Evolutionary conservation across 2,888 invertebrate species (phyloP).

Genomic region (Xanthia togata): DNA sequence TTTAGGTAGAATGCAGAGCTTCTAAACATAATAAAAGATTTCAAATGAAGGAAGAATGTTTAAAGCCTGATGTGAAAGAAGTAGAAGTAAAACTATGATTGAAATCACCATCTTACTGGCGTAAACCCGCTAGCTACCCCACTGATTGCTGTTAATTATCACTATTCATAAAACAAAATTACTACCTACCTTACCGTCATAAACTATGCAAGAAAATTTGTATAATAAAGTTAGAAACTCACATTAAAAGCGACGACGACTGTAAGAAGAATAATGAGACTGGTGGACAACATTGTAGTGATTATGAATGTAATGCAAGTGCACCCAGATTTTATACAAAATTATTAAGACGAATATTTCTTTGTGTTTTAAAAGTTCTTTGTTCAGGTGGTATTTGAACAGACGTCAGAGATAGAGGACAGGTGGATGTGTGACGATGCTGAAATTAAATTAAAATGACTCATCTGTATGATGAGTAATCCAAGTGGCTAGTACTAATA

Average conservation of each 20-base stretch:
- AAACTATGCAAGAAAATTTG: conserved; percentile 38
- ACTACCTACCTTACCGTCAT: neutral
- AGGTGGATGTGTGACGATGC: conserved; percentile 41
- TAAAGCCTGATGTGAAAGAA: neutral
- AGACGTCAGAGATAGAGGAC: conserved; percentile 48
- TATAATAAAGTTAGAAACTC: conserved; percentile 58
- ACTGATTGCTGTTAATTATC: conserved; percentile 23
- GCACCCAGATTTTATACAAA: conserved; percentile 62
- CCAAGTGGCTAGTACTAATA: neutral
- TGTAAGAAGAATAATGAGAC: conserved; percentile 63
- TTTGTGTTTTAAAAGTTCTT: conserved; percentile 54
- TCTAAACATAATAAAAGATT: neutral
- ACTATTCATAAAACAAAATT: conserved; percentile 34
- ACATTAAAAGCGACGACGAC: conserved; percentile 65
- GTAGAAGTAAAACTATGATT: neutral
- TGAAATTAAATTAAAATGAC: conserved; percentile 14
- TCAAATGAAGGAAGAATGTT: neutral
- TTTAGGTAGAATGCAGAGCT: neutral
- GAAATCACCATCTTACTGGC: no score
- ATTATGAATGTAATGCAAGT: conserved; percentile 36
- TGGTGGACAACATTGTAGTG: conserved; percentile 68
- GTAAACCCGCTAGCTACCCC: neutral
- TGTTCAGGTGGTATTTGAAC: conserved; percentile 23
- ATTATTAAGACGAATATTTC: conserved; percentile 47
- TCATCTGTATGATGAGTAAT: conserved; percentile 20